A percentile compares a stretch with the other conserved stretches of the same genome.
phyloP scores from a whole-genome alignment of 2,113 vertebrate species.

The Mormyrus iriodes region DNA sequence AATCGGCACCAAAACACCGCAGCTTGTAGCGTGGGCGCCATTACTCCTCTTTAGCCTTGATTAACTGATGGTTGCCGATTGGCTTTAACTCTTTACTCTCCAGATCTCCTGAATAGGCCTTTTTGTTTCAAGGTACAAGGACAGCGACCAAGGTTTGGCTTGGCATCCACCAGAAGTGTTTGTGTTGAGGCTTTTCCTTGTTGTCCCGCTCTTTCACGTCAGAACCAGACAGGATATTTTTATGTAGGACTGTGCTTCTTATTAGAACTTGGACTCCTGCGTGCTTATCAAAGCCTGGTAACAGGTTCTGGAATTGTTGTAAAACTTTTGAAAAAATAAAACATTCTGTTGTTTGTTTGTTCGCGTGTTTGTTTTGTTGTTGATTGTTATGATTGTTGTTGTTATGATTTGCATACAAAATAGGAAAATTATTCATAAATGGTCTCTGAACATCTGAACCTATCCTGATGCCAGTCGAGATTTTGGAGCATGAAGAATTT shows the following conservation, averaged over 20 bases:
- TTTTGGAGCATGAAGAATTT: background rate
- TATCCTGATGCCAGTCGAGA: background rate
- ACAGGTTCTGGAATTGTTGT: background rate
- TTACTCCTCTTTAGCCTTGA: slow-evolving; percentile 62
- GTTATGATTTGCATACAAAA: background rate
- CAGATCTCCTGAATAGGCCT: background rate
- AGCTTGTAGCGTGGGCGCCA: slow-evolving; percentile 49
- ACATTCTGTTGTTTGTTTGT: background rate
- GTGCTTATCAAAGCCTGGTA: background rate
- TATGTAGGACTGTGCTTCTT: background rate
- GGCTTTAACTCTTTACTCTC: slow-evolving; percentile 47
- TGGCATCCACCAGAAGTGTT: background rate
- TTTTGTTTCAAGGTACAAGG: background rate
- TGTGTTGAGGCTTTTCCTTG: background rate
- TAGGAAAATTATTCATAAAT: background rate
- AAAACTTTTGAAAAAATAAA: background rate
- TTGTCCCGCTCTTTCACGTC: background rate
- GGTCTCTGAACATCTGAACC: background rate
- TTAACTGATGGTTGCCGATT: slow-evolving; percentile 58
- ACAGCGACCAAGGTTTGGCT: background rate
- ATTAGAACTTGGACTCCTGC: background rate
- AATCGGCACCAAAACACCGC: slow-evolving; percentile 56
- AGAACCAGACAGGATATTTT: background rate
- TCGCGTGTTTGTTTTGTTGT: background rate
- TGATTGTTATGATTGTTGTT: background rate